Conservation (phyloP, 1,140 invertebrate species). For the Lasioglossum baleicum region DNA sequence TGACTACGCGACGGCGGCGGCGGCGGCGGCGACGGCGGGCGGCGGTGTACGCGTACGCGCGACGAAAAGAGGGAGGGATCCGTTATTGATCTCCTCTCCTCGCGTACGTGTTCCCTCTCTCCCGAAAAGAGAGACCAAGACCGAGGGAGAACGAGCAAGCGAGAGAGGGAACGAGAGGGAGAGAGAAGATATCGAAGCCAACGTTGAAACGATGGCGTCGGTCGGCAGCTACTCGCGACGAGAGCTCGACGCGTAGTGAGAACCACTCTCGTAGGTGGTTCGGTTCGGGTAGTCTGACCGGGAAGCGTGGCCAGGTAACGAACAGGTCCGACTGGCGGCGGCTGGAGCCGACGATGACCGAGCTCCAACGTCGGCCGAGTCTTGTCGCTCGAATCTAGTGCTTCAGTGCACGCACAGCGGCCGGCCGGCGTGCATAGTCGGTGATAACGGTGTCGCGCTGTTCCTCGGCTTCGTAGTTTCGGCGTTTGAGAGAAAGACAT, state of each 20-base stretch:
- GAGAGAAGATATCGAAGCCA: neutral
- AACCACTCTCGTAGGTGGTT: constrained; percentile 19
- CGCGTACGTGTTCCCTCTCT: constrained; percentile 36
- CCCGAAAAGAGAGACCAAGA: neutral
- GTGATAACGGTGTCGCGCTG: constrained; percentile 30
- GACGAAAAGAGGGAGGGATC: constrained; percentile 51
- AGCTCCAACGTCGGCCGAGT: constrained; percentile 50
- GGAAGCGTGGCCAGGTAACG: constrained; percentile 51
- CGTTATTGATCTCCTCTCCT: constrained; percentile 60
- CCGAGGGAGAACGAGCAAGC: no score
- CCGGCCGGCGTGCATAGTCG: constrained; percentile 72
- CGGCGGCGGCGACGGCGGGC: constrained; percentile 15
- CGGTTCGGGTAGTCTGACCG: constrained; percentile 32
- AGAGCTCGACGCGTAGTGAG: constrained; percentile 53
- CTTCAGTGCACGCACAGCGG: constrained; percentile 72
- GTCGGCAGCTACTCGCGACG: constrained; percentile 38
- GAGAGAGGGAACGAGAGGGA: no score
- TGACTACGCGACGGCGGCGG: constrained; percentile 24
- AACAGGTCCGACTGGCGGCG: constrained; percentile 30
- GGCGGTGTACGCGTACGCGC: constrained; percentile 21
- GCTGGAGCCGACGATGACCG: constrained; percentile 39
- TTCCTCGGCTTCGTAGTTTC: neutral
- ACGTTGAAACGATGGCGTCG: neutral
- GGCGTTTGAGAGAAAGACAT: neutral
- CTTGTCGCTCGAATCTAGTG: constrained; percentile 49